Percentiles rank a stretch among this genome's conserved stretches.
phyloP scores from a whole-genome alignment of 2,797 vertebrate genomes.

The Schizothorax lantsangensis region DNA sequence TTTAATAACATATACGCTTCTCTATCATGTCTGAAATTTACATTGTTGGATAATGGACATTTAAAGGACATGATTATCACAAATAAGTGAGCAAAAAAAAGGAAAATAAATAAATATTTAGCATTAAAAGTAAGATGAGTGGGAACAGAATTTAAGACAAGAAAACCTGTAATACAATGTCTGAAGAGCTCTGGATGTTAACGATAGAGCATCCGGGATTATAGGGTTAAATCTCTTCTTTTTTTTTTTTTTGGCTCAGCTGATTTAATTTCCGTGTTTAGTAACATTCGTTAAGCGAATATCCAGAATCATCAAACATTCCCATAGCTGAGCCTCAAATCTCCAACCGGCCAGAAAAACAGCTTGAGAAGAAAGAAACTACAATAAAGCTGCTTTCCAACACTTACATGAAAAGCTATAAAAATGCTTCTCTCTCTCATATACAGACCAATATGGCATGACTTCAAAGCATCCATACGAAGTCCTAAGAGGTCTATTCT shows the following conservation, averaged over 20 bases:
- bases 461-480: constrained; percentile 28
- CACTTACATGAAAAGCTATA: constrained; percentile 37
- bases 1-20: neutral
- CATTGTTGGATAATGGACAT: neutral
- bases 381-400: constrained; percentile 41
- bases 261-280: constrained; percentile 6
- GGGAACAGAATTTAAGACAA: neutral
- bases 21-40: neutral
- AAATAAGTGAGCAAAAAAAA: neutral
- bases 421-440: constrained; percentile 22
- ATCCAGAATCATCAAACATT: constrained; percentile 19
- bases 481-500: constrained; percentile 1
- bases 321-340: constrained; percentile 21
- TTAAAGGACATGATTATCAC: neutral
- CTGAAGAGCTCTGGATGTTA: neutral
- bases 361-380: constrained; percentile 27
- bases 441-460: constrained; percentile 35
- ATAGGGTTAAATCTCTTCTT: neutral
- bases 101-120: neutral
- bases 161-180: neutral
- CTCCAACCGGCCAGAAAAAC: constrained; percentile 36
- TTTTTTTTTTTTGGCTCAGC: neutral
- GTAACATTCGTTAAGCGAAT: neutral
- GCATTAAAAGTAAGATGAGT: neutral
- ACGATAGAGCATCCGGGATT: neutral